These are phyloP conservation scores for Tragelaphus buxtoni DNA, from an alignment of 2,113 vertebrate species.

Conservation along the genomic window DNA sequence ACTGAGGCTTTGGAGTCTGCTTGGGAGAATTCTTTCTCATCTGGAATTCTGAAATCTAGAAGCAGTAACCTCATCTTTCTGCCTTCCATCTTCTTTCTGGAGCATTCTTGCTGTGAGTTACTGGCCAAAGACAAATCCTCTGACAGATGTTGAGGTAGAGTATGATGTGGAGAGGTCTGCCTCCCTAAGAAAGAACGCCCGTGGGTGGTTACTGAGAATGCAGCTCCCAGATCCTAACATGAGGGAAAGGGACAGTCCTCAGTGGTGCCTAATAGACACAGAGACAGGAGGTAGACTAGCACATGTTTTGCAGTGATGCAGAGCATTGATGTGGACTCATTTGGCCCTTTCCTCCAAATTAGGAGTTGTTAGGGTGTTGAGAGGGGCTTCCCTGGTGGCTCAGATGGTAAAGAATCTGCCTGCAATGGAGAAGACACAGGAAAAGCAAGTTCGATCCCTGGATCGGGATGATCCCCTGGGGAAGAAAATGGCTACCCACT, in stretches of 20 bases:
- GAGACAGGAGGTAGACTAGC: background rate
- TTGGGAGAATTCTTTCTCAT: background rate
- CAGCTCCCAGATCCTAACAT: background rate
- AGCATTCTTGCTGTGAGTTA: background rate
- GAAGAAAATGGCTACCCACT: background rate
- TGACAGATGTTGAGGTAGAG: background rate
- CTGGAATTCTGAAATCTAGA: background rate
- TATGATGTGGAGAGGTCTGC: background rate
- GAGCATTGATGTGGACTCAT: background rate
- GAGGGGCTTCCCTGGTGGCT: background rate
- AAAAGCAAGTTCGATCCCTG: background rate
- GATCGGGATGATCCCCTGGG: background rate
- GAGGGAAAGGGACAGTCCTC: rapidly evolving
- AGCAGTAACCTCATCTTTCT: background rate
- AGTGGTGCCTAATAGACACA: background rate
- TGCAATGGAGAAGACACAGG: background rate
- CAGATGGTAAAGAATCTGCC: background rate
- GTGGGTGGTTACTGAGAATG: background rate
- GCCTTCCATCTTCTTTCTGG: background rate
- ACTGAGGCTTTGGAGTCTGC: background rate
- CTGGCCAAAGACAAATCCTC: background rate
- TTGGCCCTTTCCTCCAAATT: background rate
- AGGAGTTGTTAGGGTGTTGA: background rate
- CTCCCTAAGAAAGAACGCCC: background rate
- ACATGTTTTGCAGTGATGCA: background rate